Percentiles rank a stretch among this genome's conserved stretches.
Conservation (phyloP, 2,888 invertebrate species). For the Andrena dorsata region DNA sequence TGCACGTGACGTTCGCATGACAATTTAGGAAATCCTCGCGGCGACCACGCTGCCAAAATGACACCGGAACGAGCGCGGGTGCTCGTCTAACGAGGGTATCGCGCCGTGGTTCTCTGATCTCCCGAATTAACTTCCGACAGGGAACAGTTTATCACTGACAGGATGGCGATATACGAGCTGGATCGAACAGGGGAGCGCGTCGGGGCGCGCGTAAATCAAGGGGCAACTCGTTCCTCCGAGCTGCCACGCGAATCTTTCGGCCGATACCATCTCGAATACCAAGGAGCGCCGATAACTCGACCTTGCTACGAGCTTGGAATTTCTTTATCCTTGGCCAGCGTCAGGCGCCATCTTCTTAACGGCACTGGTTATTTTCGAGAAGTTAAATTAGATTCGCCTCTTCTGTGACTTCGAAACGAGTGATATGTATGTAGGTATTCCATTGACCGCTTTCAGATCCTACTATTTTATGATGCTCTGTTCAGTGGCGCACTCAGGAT, state of each 20-base stretch:
- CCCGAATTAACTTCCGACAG: constrained; percentile 46
- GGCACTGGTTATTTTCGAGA: background rate
- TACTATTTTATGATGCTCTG: too few relatives aligned
- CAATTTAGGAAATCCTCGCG: constrained; percentile 31
- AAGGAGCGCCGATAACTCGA: background rate
- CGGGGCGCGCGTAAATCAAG: constrained; percentile 37
- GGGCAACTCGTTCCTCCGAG: background rate
- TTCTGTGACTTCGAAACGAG: too few relatives aligned
- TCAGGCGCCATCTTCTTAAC: constrained; percentile 5
- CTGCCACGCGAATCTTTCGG: background rate
- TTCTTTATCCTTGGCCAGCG: constrained; percentile 5
- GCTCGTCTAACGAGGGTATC: constrained; percentile 17
- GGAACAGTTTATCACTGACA: constrained; percentile 51
- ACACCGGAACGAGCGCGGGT: constrained; percentile 21
- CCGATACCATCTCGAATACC: background rate
- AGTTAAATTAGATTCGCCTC: background rate
- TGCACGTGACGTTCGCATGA: constrained; percentile 48
- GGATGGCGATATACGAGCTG: constrained; percentile 41
- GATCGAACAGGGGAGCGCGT: constrained; percentile 4
- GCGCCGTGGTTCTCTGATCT: constrained; percentile 16
- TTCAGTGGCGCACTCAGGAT: too few relatives aligned
- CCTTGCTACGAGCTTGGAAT: background rate
- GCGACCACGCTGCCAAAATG: constrained; percentile 40
- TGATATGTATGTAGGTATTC: too few relatives aligned
- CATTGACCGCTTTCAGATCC: too few relatives aligned